Conservation (phyloP, 2,113 vertebrate species). For the Pimephales promelas region DNA sequence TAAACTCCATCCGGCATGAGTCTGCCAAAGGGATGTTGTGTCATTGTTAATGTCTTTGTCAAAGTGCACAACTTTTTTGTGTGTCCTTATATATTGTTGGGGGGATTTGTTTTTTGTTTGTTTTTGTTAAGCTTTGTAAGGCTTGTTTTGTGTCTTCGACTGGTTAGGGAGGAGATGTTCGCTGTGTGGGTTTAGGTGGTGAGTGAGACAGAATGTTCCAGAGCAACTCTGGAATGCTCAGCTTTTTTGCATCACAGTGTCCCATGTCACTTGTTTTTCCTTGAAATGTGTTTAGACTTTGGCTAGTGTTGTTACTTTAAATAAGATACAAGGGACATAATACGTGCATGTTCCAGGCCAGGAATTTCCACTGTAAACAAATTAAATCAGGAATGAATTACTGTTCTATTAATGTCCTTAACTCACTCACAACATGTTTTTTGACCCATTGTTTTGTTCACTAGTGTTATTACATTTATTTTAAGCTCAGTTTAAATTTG, state of each 20-base stretch:
- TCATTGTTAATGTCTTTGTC: background rate
- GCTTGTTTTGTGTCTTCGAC: background rate
- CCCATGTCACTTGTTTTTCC: slow-evolving; percentile 45
- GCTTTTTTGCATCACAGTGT: slow-evolving; percentile 19
- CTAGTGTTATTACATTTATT: background rate
- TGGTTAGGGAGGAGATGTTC: slow-evolving; percentile 28
- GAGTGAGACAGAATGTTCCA: slow-evolving; percentile 71
- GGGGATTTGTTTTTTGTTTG: background rate
- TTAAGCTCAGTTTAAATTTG: background rate
- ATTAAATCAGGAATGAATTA: background rate
- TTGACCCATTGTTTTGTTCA: slow-evolving; percentile 11
- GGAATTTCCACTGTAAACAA: slow-evolving; percentile 37
- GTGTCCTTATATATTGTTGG: background rate
- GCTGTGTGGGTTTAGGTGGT: slow-evolving; percentile 55
- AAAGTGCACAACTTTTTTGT: background rate
- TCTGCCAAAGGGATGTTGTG: background rate
- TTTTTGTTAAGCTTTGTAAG: background rate
- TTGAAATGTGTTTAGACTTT: slow-evolving; percentile 30
- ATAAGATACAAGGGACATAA: slow-evolving; percentile 6
- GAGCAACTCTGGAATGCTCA: slow-evolving; percentile 66
- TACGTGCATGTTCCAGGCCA: slow-evolving; percentile 17
- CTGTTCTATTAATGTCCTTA: slow-evolving; percentile 1
- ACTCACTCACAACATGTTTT: slow-evolving; percentile 6
- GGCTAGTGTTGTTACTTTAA: background rate
- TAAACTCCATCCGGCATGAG: background rate